Conservation (phyloP, 1,140 invertebrate genomes). For the Drosophila sp. region DNA sequence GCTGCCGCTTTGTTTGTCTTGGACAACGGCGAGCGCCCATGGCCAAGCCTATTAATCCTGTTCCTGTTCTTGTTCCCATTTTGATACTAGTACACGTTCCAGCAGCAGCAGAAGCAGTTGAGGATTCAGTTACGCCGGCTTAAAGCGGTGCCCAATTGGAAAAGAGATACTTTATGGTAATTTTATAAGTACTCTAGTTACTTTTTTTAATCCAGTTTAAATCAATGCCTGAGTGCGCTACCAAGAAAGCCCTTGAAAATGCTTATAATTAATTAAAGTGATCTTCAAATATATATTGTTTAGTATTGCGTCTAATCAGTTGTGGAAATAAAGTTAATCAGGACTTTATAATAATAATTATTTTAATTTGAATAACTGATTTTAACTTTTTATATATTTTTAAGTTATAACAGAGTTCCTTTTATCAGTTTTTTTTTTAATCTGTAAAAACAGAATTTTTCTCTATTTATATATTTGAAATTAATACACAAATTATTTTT, state of each 20-base stretch:
- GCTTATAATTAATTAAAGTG: not conserved
- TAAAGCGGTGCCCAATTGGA: conserved; percentile 46
- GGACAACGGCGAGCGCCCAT: conserved; percentile 68
- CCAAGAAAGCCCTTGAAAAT: conserved; percentile 9
- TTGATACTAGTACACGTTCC: too few relatives aligned
- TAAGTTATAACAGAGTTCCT: too few relatives aligned
- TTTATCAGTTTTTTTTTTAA: too few relatives aligned
- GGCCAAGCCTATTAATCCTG: conserved; percentile 67
- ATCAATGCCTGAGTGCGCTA: conserved; percentile 52
- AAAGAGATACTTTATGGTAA: conserved; percentile 69
- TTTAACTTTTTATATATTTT: too few relatives aligned
- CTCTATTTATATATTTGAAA: too few relatives aligned
- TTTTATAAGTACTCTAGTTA: conserved; percentile 59
- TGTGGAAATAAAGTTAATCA: too few relatives aligned
- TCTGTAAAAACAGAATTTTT: too few relatives aligned
- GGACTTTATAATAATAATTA: too few relatives aligned
- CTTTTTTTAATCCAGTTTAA: conserved; percentile 75
- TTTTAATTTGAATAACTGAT: too few relatives aligned
- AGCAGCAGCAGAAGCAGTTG: conserved; percentile 30
- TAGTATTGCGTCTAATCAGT: too few relatives aligned
- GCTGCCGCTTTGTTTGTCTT: conserved; percentile 75
- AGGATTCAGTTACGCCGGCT: conserved; percentile 73
- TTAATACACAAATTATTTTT: too few relatives aligned
- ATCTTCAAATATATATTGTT: too few relatives aligned
- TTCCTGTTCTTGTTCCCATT: conserved; percentile 43